A percentile compares a stretch with the other conserved stretches of the same genome.
Evolutionary conservation across 2,797 vertebrate species (phyloP).

Genomic region (Macropus fuliginosus): DNA sequence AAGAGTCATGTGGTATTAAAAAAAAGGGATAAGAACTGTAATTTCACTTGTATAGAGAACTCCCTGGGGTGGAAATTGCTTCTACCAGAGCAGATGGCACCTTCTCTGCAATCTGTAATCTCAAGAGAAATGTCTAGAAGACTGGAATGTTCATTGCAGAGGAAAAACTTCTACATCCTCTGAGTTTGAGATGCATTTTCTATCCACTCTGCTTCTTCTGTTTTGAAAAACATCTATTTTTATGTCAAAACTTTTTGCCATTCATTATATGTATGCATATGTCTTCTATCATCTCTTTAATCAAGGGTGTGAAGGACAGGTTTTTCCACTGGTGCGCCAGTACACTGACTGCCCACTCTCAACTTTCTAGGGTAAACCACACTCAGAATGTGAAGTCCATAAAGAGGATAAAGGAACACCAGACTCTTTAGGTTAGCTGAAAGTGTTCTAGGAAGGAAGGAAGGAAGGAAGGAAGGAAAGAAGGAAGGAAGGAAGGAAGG

Average conservation of each 20-base stretch:
- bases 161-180: background rate
- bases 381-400: too few species aligned
- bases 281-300: background rate
- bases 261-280: too few species aligned
- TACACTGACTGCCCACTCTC: too few species aligned
- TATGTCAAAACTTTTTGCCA: background rate
- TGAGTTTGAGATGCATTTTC: background rate
- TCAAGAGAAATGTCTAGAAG: background rate
- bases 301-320: background rate
- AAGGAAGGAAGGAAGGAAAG: too few species aligned
- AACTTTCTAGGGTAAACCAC: too few species aligned
- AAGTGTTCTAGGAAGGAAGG: too few species aligned
- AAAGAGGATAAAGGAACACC: too few species aligned
- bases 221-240: background rate
- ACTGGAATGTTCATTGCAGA: background rate
- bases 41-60: background rate
- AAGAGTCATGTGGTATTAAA: background rate
- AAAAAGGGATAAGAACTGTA: background rate
- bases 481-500: too few species aligned
- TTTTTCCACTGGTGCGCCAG: background rate
- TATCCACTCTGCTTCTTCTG: background rate
- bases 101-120: background rate
- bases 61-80: background rate
- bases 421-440: too few species aligned
- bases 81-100: background rate